These are phyloP conservation scores for Brenthis daphne DNA, from an alignment of 2,888 invertebrate genomes.

Conservation along the genomic window DNA sequence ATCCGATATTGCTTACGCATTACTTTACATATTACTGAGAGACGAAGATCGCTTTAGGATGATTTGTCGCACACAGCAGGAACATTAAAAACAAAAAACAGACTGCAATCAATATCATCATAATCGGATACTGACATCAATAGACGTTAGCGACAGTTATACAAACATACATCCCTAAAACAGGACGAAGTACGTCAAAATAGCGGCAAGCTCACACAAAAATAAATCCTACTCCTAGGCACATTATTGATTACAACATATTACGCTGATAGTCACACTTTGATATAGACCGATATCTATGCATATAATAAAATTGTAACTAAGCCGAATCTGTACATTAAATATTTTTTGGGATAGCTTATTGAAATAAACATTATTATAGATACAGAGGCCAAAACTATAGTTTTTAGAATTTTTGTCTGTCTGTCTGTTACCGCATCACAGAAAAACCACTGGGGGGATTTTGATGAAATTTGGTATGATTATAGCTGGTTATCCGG, in stretches of 20 bases:
- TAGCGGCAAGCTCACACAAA: constrained; percentile 46
- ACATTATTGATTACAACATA: constrained; percentile 49
- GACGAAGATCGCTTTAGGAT: background rate
- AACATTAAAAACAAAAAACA: background rate
- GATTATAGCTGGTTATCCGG: too few relatives aligned
- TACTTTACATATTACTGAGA: background rate
- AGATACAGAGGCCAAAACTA: too few relatives aligned
- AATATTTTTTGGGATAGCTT: background rate
- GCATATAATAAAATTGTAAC: background rate
- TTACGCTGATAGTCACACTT: constrained; percentile 8
- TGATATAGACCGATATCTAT: background rate
- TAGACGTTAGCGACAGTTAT: constrained; percentile 15
- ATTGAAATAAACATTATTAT: too few relatives aligned
- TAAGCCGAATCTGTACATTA: background rate
- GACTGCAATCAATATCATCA: background rate
- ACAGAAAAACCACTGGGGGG: too few relatives aligned
- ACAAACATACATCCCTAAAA: constrained; percentile 25
- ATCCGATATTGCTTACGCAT: too few relatives aligned
- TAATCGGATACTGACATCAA: constrained; percentile 4
- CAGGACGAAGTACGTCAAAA: constrained; percentile 35
- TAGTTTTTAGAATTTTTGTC: too few relatives aligned
- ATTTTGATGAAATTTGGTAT: too few relatives aligned
- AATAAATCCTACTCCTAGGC: constrained; percentile 59
- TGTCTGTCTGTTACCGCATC: too few relatives aligned
- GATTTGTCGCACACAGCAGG: background rate